Evolutionary conservation across 2,797 vertebrate species (phyloP).

Genomic region (Coregonus suidteri): DNA sequence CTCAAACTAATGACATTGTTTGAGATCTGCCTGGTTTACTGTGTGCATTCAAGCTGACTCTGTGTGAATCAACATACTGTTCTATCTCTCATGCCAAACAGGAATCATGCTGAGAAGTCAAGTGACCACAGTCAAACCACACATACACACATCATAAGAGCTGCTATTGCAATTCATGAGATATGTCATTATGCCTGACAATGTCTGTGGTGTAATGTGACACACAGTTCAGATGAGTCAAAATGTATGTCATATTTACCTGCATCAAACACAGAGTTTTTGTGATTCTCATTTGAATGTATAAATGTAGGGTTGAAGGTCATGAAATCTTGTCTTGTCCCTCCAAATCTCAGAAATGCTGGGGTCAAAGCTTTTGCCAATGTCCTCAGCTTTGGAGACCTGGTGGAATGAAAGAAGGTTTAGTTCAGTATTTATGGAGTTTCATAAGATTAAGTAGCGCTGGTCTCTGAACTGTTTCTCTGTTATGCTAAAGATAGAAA

Average conservation of each 20-base stretch:
- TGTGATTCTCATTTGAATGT: conserved; percentile 53
- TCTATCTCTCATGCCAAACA: conserved; percentile 27
- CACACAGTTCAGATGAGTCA: neutral
- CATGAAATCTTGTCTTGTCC: conserved; percentile 90
- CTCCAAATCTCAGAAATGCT: conserved; percentile 89
- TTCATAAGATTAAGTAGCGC: neutral
- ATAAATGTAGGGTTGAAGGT: conserved; percentile 79
- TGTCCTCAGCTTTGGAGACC: conserved; percentile 82
- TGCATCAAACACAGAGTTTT: conserved; percentile 11
- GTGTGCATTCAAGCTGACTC: neutral
- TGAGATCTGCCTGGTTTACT: no score
- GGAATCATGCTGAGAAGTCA: conserved; percentile 32
- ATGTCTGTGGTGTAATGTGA: neutral
- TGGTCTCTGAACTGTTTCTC: neutral
- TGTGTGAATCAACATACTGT: conserved; percentile 29
- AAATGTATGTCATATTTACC: conserved; percentile 40
- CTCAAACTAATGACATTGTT: neutral
- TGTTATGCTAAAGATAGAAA: no score
- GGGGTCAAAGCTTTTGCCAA: conserved; percentile 82
- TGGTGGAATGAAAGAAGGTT: conserved; percentile 46
- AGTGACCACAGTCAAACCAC: conserved; percentile 6
- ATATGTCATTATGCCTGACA: no score
- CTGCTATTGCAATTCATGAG: neutral
- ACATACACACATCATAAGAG: neutral
- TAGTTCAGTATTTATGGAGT: neutral